Percentiles rank a stretch among this genome's conserved stretches.
These are phyloP conservation scores for Trilocha varians DNA, from an alignment of 2,888 invertebrate genomes.

Conservation along the genomic window DNA sequence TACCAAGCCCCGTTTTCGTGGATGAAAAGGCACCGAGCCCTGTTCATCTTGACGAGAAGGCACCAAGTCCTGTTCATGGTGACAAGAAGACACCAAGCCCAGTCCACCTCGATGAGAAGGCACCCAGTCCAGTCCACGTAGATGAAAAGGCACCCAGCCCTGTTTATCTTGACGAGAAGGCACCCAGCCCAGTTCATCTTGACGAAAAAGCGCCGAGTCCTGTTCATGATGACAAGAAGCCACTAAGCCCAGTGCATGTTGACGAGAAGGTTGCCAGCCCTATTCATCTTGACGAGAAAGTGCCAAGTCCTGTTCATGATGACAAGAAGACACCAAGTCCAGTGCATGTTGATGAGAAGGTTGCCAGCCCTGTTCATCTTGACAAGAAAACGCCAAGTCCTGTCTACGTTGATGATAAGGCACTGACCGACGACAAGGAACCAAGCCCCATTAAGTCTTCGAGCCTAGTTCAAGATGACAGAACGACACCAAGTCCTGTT, in stretches of 20 bases:
- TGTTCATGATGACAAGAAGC: conserved; percentile 4
- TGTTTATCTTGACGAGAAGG: conserved; percentile 8
- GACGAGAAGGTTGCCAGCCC: conserved; percentile 3
- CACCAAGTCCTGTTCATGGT: not conserved
- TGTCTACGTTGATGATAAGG: not conserved
- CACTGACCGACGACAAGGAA: conserved; percentile 1
- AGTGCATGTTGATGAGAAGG: conserved; percentile 1
- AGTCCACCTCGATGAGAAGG: conserved; percentile 8
- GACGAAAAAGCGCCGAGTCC: conserved; percentile 4
- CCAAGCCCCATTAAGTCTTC: not conserved
- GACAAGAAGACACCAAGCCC: conserved; percentile 1
- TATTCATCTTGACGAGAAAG: conserved; percentile 3
- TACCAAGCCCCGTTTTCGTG: conserved; percentile 4
- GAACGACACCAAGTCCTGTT: too few species aligned
- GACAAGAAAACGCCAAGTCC: not conserved
- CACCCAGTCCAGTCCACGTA: conserved; percentile 4
- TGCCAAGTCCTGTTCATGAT: conserved; percentile 4
- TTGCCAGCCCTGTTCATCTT: not conserved
- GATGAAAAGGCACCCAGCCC: conserved; percentile 8
- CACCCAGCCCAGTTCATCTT: too few species aligned
- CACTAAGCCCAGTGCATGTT: too few species aligned
- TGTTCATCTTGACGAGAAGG: conserved; percentile 5
- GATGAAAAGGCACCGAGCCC: conserved; percentile 4
- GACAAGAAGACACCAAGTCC: conserved; percentile 8
- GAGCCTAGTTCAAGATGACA: too few species aligned